Base-by-base conservation (phyloP, 2,888 invertebrate genomes). In the Chydorus sphaericus region DNA sequence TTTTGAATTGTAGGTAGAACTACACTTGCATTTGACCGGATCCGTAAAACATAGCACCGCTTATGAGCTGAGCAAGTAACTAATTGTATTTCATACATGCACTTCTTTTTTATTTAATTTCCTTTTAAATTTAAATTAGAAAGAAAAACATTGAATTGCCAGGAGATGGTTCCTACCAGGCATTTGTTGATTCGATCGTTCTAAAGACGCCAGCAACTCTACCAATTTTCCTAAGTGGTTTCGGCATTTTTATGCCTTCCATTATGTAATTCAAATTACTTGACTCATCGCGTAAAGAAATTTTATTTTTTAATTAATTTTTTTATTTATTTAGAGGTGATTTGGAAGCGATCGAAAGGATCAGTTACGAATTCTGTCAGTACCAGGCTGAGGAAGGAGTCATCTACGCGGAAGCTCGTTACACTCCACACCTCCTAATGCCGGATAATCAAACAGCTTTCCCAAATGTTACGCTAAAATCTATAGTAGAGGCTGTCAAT, bases 21-120 rank as follows among this genome's bases (percentile, higher is more conserved):
- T 77, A 5, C 77, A 77, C 62, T 68, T 75, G 5, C 77, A 77
- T 64, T 64, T 77, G 49, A 77, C 77, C 65, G 77, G 77, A 20
- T 63, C 73, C 4, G 62, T 73, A 7, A 65, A 76, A n/a, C 68
- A 70, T 57, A 65, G 69, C 55, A 77, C 77, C 0, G 64, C 76
- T 11, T 69, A 72, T 60, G 75, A 76, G 37, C 63, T 75, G n/a
- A 70, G 73, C 30, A 66, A 68, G 75, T 75, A 66, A 66, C 67
- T 65, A 67, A 62, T 57, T 18, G 11, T 59, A 38, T 23, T 11
- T 8, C 28, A 36, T 31, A 33, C 29, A 4, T 14, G n/a, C 37
- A 8, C 16, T n/a, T 30, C 23, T 48, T 50, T 18, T 48, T 29
- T 55, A 26, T 1, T 39, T 16, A 7, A 55, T 30, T 44, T 23